These are phyloP conservation scores for Daphoenositta chrysoptera DNA, from an alignment of 2,113 vertebrate genomes.

Conservation along the genomic window DNA sequence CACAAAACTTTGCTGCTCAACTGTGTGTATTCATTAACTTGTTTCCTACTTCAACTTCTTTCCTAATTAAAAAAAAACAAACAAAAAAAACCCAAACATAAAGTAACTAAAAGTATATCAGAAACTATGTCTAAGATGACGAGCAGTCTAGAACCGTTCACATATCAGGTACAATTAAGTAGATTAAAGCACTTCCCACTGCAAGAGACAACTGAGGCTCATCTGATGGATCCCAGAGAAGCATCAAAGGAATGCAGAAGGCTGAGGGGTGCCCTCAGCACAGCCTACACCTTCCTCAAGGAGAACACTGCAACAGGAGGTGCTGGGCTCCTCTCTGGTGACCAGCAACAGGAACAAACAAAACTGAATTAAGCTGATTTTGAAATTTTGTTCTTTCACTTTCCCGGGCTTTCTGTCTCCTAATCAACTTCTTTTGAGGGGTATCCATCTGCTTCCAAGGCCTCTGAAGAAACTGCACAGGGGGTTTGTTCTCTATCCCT, in stretches of 20 bases:
- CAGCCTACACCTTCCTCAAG: not conserved
- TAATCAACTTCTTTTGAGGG: not conserved
- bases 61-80: not conserved
- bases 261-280: not conserved
- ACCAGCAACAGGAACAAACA: fast-evolving
- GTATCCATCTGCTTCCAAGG: not conserved
- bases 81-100: not conserved
- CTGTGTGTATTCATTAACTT: not conserved
- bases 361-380: not conserved
- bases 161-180: not conserved
- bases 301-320: fast-evolving
- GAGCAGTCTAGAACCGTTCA: not conserved
- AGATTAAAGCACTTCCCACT: not conserved
- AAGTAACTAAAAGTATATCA: not conserved
- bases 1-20: not conserved
- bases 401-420: not conserved
- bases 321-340: not conserved
- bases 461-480: not conserved
- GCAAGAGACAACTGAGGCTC: not conserved
- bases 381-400: not conserved
- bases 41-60: not conserved
- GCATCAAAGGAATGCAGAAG: not conserved
- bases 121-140: not conserved
- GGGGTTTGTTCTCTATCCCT: not conserved
- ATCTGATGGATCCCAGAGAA: not conserved